A percentile compares a stretch with the other conserved stretches of the same genome.
Conservation (phyloP, 2,113 vertebrate species). For the Mohoua ochrocephala region DNA sequence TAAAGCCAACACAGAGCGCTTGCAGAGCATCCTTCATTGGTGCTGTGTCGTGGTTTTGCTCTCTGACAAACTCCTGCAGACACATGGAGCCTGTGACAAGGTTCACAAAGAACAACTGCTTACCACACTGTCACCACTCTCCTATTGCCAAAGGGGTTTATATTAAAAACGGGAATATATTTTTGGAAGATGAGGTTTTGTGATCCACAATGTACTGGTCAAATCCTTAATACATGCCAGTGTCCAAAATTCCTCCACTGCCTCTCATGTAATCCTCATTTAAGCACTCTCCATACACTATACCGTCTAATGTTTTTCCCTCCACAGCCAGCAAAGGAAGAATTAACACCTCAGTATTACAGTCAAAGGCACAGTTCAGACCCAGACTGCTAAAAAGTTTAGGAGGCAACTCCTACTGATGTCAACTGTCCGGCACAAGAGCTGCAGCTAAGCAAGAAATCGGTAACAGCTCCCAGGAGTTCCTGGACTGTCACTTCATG, state of each 20-base stretch:
- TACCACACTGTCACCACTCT: background rate
- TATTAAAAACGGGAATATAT: background rate
- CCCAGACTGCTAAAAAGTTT: background rate
- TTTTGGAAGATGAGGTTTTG: background rate
- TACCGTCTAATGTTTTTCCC: background rate
- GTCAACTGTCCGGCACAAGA: background rate
- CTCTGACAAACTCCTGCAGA: background rate
- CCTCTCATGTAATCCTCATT: background rate
- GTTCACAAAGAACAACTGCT: background rate
- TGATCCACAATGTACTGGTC: background rate
- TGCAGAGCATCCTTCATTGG: background rate
- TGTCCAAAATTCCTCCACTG: background rate
- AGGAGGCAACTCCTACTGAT: background rate
- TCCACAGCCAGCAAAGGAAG: background rate
- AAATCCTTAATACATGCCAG: background rate
- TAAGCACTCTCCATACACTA: background rate
- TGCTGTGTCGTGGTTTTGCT: background rate
- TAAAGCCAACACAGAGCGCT: background rate
- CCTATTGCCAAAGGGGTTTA: background rate
- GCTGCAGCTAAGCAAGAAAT: background rate
- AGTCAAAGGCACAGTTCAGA: background rate
- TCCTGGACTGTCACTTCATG: background rate
- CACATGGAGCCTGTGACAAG: background rate
- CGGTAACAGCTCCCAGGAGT: background rate
- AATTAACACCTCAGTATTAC: background rate